These are phyloP conservation scores for Rhopalosiphum nymphaeae DNA, from an alignment of 2,888 invertebrate species.

Conservation along the genomic window DNA sequence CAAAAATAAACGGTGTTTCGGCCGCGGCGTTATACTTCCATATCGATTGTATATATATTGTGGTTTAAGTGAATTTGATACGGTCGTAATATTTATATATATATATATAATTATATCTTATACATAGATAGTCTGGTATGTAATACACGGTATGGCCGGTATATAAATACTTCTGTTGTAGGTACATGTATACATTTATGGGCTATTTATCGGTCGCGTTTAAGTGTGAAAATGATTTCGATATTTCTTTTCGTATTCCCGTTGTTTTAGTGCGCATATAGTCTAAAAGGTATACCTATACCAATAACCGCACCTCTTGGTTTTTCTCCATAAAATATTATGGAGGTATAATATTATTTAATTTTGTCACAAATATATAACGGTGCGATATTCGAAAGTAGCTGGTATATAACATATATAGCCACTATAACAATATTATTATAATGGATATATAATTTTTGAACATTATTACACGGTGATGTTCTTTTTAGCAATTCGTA, in stretches of 20 bases:
- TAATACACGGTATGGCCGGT: not conserved
- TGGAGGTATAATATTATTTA: not conserved
- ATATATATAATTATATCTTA: not conserved
- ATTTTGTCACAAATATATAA: not conserved
- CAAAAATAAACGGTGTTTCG: slow-evolving; percentile 56
- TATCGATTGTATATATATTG: slow-evolving; percentile 26
- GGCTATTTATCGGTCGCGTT: slow-evolving; percentile 14
- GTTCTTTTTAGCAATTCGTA: not conserved
- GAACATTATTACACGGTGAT: not conserved
- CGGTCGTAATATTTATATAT: slow-evolving; percentile 2
- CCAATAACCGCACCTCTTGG: not conserved
- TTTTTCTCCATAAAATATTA: not conserved
- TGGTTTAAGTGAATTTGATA: slow-evolving; percentile 35
- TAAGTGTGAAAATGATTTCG: slow-evolving; percentile 1
- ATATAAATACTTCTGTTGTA: not conserved
- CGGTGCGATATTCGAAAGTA: not conserved
- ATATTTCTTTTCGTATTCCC: slow-evolving; percentile 18
- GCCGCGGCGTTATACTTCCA: slow-evolving; percentile 26
- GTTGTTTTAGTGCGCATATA: slow-evolving; percentile 8
- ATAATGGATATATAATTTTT: not conserved
- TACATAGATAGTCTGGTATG: not conserved
- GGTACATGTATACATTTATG: not conserved
- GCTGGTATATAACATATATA: not conserved
- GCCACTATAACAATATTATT: not conserved
- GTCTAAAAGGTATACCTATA: not conserved